These are phyloP conservation scores for Myotis davidii DNA, from an alignment of 2,113 vertebrate genomes.

Conservation along the genomic window DNA sequence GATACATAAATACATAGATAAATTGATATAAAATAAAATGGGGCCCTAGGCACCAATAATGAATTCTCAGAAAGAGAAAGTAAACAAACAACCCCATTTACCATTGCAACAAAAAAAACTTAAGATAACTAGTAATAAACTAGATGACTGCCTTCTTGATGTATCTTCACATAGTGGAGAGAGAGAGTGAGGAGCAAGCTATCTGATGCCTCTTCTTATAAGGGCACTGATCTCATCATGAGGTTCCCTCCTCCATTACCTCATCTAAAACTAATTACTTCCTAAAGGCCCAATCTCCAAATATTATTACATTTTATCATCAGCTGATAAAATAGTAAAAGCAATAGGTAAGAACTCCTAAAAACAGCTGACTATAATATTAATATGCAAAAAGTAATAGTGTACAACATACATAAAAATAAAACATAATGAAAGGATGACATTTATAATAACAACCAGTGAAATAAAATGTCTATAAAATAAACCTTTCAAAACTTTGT, in stretches of 20 bases:
- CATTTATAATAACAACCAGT: background rate
- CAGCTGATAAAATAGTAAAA: conserved; percentile 5
- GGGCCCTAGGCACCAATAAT: too few relatives aligned
- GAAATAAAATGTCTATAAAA: background rate
- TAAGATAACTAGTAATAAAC: too few relatives aligned
- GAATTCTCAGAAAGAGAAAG: too few relatives aligned
- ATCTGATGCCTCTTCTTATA: background rate
- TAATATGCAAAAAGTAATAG: background rate
- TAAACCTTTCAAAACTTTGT: conserved; percentile 10
- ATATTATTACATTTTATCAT: background rate
- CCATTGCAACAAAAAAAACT: too few relatives aligned
- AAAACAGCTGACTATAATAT: background rate
- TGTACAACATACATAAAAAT: background rate
- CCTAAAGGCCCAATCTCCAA: background rate
- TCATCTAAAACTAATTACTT: background rate
- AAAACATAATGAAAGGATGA: background rate
- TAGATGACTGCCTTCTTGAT: background rate
- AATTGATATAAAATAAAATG: too few relatives aligned
- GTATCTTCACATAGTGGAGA: background rate
- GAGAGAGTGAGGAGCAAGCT: background rate
- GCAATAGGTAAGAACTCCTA: background rate
- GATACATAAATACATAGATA: too few relatives aligned
- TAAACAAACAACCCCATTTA: too few relatives aligned
- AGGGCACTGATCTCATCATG: background rate
- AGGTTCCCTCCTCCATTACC: background rate